phyloP scores from a whole-genome alignment of 1,140 invertebrate genomes.

The Pantala flavescens region DNA sequence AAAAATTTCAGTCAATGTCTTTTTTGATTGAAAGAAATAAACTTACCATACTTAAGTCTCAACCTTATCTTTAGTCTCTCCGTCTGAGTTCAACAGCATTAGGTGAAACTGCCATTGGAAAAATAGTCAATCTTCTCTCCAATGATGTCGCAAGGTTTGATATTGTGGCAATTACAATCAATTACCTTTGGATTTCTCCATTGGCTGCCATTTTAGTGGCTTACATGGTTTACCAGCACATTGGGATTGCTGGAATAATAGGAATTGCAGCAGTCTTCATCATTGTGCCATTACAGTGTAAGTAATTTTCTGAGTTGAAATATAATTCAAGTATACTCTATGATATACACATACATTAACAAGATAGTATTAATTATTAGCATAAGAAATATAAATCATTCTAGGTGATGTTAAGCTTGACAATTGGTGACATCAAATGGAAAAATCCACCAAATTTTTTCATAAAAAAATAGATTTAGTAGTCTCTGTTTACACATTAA shows the following conservation, averaged over 20 bases:
- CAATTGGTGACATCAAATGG: no score
- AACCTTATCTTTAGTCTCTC: conserved; percentile 36
- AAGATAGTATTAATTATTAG: no score
- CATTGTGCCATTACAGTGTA: conserved; percentile 62
- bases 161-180: conserved; percentile 44
- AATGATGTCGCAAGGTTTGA: conserved; percentile 64
- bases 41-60: no score
- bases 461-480: no score
- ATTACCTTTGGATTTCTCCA: conserved; percentile 44
- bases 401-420: no score
- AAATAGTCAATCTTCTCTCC: conserved; percentile 73
- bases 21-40: no score
- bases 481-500: no score
- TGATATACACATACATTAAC: no score
- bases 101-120: conserved; percentile 65
- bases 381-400: no score
- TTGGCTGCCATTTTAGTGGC: conserved; percentile 43
- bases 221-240: conserved; percentile 50
- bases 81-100: conserved; percentile 52
- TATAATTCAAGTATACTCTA: no score
- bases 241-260: conserved; percentile 52
- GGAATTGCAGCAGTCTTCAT: conserved; percentile 56
- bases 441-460: no score
- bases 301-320: conserved; percentile 26
- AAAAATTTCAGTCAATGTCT: no score